Evolutionary conservation across 2,888 invertebrate species (phyloP), one percentile per base, ranked within the genome.

Genomic region (Caenorhabditis japonica): DNA sequence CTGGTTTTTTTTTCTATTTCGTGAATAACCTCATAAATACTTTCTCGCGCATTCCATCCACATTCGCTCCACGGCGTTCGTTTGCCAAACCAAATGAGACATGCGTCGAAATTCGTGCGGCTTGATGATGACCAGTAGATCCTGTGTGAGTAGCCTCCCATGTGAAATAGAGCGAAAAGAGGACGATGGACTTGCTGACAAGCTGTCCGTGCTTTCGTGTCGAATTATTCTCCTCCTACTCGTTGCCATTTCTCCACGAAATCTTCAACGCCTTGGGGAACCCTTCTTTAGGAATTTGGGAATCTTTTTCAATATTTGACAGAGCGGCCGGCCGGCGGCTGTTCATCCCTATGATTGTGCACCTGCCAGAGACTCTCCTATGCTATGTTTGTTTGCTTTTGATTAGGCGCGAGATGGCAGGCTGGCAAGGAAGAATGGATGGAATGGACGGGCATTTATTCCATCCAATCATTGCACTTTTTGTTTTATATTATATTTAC

Each of bases 101-200:
- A 66, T 66, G 55, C 46, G 47, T 23, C 49, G 23, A 51, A 51
- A 66, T 56, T 51, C 39, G 34, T 21, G 34, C 21, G 17, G 27
- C 30, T 56, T 66, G 66, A 56, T 66, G 56, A 66, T 66, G 66
- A 51, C 56, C 51, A 64, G 55, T 62, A 64, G 41, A n/a, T n/a
- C n/a, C n/a, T n/a, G n/a, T n/a, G n/a, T n/a, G n/a, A 8, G 49
- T 34, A 12, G 7, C 56, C 39, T 38, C 39, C 56, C 66, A 49
- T 56, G 66, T 66, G 66, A 66, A 66, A 66, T 66, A 66, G 66
- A 66, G 66, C 66, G 66, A 38, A 56, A 66, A 66, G 56, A 33
- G 66, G 47, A 64, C 55, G 62, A 64, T 55, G 62, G 55, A 53
- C 55, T 64, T 47, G 62, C 30, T 66, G 66, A 66, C 66, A 66